Base-by-base conservation (phyloP, 2,888 invertebrate species). In the Caenorhabditis sp. region DNA sequence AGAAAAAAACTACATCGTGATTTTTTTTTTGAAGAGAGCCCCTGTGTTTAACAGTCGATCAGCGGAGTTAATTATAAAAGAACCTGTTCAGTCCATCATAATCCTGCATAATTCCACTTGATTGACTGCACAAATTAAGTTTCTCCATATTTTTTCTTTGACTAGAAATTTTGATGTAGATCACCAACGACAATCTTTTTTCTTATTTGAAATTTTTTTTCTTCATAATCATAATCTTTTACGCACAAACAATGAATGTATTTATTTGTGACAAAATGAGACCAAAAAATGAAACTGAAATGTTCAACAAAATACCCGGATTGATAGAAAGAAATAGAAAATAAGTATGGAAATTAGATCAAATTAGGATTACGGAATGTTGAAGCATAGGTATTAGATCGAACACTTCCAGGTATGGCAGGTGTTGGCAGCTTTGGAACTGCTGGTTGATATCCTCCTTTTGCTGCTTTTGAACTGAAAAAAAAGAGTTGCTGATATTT, bases 401-500 rank as follows among this genome's bases (percentile, higher is more conserved):
- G 63, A 2, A 73, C 54, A 58, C 75, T 77, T 56, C 70, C 75
- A 0, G 79, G 80, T 23, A 77, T 77, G n/a, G 77, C 69, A 4
- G 80, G 78, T 38, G 64, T 72, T 1, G 75, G 77, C 12, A 73
- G 57, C 43, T 69, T 66, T 21, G 77, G 78, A 21, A 76, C 65
- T 21, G 82, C 84, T 7, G 83, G 81, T 52, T 82, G 83, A 66
- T 84, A 84, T 54, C 83, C 84, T 57, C 73, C 72, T 59, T 83
- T 83, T 63, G 70, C 69, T 3, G 63, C 70, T 58, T 76, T 71
- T 10, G 78, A 71, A 49, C 78, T 78, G 74, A 23, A 74, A 74
- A 23, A 50, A 49, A 36, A 50, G 8, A n/a, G 8, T 27, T 49
- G 38, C 27, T n/a, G 59, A 43, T 4, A 62, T 20, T 53, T 53